Evolutionary conservation across 1,140 invertebrate species (phyloP).

Genomic region (Ceratitis capitata): DNA sequence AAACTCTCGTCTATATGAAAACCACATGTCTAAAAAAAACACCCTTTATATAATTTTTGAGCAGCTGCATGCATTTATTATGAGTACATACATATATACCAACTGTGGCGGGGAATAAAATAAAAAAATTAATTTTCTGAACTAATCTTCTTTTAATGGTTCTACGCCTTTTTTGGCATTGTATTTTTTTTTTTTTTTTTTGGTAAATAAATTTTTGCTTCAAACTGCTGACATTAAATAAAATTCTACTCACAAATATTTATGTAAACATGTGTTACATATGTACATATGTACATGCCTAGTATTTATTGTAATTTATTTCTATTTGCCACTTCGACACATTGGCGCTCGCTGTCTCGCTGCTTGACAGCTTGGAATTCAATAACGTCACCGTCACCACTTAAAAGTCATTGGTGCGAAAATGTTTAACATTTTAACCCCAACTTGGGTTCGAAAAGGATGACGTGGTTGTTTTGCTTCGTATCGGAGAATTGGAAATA

Average conservation of each 20-base stretch:
- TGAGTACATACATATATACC: no score
- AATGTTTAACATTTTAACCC: slow-evolving; percentile 27
- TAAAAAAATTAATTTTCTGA: no score
- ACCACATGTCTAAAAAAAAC: no score
- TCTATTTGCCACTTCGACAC: neutral
- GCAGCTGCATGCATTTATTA: no score
- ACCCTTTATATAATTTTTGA: no score
- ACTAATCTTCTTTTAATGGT: no score
- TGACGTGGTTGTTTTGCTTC: neutral
- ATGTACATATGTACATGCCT: neutral
- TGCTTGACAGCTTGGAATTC: slow-evolving; percentile 15
- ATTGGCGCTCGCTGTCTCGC: neutral
- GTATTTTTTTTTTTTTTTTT: no score
- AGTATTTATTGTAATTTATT: neutral
- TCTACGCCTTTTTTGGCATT: no score
- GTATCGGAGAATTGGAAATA: neutral
- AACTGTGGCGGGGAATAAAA: no score
- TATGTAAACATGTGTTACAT: neutral
- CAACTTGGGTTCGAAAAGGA: neutral
- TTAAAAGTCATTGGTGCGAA: slow-evolving; percentile 15
- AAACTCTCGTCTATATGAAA: no score
- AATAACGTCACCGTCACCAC: neutral
- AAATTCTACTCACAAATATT: neutral
- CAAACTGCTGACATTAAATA: neutral
- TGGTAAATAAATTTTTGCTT: neutral